These are phyloP conservation scores for Coptodon bakossiorum DNA, from an alignment of 2,113 vertebrate genomes.

Conservation along the genomic window DNA sequence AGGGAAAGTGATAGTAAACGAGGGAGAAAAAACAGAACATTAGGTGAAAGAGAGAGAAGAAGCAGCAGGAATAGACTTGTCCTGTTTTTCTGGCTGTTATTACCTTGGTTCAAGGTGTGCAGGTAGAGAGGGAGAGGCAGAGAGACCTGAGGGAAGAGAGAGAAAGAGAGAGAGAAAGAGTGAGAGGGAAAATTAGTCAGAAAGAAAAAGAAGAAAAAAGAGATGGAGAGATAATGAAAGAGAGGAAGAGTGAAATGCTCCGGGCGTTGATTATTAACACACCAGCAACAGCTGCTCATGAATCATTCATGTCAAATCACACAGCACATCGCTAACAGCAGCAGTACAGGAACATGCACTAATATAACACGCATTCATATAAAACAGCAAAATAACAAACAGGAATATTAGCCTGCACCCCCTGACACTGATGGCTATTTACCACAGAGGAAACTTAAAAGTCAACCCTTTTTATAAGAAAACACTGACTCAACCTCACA, in stretches of 20 bases:
- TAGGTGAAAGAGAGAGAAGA: background rate
- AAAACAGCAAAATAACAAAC: background rate
- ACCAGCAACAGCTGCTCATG: constrained; percentile 17
- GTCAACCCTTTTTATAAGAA: background rate
- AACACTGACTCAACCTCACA: background rate
- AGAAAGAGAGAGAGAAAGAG: background rate
- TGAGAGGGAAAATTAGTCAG: background rate
- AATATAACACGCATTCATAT: background rate
- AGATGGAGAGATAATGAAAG: background rate
- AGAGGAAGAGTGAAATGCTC: constrained; percentile 19
- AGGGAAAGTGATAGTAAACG: constrained; percentile 30
- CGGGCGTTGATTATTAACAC: constrained; percentile 34
- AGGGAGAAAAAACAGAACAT: background rate
- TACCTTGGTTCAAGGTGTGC: background rate
- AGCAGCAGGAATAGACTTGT: constrained; percentile 53
- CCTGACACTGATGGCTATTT: background rate
- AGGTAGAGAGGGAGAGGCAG: background rate
- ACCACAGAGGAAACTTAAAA: background rate
- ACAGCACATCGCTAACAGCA: background rate
- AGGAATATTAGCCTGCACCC: background rate
- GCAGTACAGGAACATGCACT: background rate
- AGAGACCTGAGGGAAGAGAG: background rate
- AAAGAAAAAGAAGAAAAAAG: background rate
- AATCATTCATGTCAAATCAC: constrained; percentile 17
- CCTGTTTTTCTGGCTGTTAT: constrained; percentile 33